Evolutionary conservation across 2,888 invertebrate species (phyloP).

Genomic region (Eurois occulta): DNA sequence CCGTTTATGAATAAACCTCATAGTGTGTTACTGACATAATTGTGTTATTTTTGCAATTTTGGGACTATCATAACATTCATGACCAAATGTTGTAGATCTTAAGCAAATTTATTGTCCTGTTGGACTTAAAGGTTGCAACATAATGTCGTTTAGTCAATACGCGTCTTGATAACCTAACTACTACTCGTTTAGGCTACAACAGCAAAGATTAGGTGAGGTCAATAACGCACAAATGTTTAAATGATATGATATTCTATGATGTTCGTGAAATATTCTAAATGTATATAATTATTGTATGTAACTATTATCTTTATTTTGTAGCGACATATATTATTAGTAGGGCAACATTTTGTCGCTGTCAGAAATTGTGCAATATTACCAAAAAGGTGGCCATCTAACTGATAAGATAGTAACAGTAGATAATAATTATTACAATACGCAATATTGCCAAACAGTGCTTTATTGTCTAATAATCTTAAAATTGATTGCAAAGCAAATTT

Average conservation of each 20-base stretch:
- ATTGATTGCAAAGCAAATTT: slow-evolving; percentile 1
- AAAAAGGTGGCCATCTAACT: not conserved
- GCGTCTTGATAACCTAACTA: slow-evolving; percentile 24
- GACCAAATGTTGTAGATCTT: too few relatives aligned
- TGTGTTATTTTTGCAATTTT: not conserved
- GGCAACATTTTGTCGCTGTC: slow-evolving; percentile 6
- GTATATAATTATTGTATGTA: slow-evolving; percentile 29
- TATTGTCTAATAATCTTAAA: not conserved
- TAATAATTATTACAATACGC: not conserved
- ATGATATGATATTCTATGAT: slow-evolving; percentile 35
- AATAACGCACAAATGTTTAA: slow-evolving; percentile 56
- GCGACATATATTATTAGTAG: not conserved
- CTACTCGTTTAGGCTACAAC: slow-evolving; percentile 51
- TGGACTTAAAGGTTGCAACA: slow-evolving; percentile 7
- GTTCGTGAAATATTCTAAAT: slow-evolving; percentile 60
- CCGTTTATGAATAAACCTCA: not conserved
- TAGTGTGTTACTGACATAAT: not conserved
- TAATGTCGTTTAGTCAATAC: slow-evolving; percentile 9
- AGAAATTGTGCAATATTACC: not conserved
- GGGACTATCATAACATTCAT: too few relatives aligned
- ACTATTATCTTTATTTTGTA: slow-evolving; percentile 16
- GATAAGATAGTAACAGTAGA: not conserved
- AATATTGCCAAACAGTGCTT: not conserved
- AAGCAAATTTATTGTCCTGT: not conserved
- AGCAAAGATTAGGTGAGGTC: slow-evolving; percentile 48